Percentiles rank a stretch among this genome's conserved stretches.
These are phyloP conservation scores for Galeopterus variegatus DNA, from an alignment of 2,113 vertebrate genomes.

Conservation along the genomic window DNA sequence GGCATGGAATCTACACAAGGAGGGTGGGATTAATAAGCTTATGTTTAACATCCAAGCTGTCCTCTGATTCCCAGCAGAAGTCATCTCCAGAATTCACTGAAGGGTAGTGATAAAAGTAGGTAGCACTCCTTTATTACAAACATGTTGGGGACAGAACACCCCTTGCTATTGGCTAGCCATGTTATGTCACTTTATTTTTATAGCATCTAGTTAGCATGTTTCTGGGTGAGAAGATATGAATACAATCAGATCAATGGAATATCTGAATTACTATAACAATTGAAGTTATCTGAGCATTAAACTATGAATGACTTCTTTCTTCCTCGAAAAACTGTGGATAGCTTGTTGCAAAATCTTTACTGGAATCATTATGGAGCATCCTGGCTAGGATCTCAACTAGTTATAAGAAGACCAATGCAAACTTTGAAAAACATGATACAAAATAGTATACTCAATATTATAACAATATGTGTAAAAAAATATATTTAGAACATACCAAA, in stretches of 20 bases:
- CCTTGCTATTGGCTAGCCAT: neutral
- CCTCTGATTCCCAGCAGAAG: neutral
- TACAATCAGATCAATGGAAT: neutral
- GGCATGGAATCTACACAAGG: neutral
- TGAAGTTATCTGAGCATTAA: neutral
- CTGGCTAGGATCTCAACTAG: neutral
- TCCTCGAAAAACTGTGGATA: neutral
- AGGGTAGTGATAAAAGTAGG: neutral
- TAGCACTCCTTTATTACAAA: neutral
- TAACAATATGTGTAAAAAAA: neutral
- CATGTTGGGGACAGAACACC: neutral
- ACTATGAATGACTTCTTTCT: neutral
- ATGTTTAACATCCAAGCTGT: neutral
- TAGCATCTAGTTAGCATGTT: neutral
- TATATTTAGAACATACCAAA: neutral
- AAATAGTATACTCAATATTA: neutral
- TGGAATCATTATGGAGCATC: neutral
- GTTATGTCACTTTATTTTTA: neutral
- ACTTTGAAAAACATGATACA: neutral
- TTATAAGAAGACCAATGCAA: neutral
- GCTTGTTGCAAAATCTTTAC: constrained; percentile 20
- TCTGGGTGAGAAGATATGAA: neutral
- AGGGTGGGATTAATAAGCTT: constrained; percentile 19
- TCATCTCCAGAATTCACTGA: constrained; percentile 7
- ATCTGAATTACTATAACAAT: neutral